Conservation (phyloP, 1,140 invertebrate species). For the Leptinotarsa defecta region DNA sequence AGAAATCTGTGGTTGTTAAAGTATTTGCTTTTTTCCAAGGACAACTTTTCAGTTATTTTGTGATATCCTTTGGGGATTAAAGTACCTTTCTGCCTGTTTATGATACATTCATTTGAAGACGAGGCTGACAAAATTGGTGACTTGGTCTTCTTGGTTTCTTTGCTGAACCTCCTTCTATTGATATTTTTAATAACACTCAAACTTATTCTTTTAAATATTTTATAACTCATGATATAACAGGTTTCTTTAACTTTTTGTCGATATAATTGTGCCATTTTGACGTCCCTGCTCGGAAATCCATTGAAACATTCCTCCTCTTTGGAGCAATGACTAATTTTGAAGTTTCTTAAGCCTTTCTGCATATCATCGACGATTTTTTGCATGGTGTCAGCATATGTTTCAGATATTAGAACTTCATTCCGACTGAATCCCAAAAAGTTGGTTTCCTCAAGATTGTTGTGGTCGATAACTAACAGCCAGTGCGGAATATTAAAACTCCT, state of each 20-base stretch:
- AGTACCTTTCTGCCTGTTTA: too few species aligned
- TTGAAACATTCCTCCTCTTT: background rate
- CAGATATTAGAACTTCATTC: too few species aligned
- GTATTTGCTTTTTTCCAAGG: too few species aligned
- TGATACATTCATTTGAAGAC: too few species aligned
- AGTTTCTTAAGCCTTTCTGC: too few species aligned
- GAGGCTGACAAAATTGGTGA: too few species aligned
- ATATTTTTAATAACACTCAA: background rate
- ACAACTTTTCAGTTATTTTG: too few species aligned
- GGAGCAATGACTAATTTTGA: background rate
- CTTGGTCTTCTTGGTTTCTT: background rate
- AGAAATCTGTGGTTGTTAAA: too few species aligned
- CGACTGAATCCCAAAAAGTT: background rate
- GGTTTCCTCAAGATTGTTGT: background rate
- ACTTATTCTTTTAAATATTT: slow-evolving; percentile 12
- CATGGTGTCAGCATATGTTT: background rate
- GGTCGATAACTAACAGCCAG: too few species aligned
- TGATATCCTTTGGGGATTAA: too few species aligned
- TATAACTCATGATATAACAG: background rate
- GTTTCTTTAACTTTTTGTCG: background rate
- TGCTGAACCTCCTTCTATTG: background rate
- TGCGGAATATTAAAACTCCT: background rate
- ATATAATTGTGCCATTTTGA: background rate
- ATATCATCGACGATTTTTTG: background rate
- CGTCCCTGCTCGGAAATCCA: background rate